phyloP scores from a whole-genome alignment of 2,888 invertebrate genomes.

The Pyrochroa serraticornis region DNA sequence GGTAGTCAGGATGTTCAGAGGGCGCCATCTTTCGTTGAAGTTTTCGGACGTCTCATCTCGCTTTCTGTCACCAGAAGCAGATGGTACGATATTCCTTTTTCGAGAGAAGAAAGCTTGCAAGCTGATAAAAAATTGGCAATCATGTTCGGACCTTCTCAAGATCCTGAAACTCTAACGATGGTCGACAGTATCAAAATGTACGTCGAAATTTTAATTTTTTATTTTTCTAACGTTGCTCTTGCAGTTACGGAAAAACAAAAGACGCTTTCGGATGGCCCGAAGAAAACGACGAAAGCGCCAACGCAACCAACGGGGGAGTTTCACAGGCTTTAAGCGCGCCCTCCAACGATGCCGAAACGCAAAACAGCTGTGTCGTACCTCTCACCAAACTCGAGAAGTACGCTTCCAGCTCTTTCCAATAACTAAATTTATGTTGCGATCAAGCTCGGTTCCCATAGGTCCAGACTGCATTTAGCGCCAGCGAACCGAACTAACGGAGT shows the following conservation, averaged over 20 bases:
- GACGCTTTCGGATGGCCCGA: constrained; percentile 97
- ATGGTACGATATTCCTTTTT: constrained; percentile 96
- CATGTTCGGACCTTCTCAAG: constrained; percentile 83
- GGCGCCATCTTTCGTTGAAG: constrained; percentile 77
- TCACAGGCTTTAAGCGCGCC: constrained; percentile 10
- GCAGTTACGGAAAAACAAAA: constrained; percentile 90
- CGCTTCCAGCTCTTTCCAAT: constrained; percentile 5
- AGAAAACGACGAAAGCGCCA: constrained; percentile 78
- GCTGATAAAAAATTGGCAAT: constrained; percentile 90
- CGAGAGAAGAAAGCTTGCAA: constrained; percentile 89
- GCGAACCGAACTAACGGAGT: too few species aligned
- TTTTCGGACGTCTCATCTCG: constrained; percentile 48
- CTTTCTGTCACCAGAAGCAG: constrained; percentile 68
- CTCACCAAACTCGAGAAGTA: constrained; percentile 67
- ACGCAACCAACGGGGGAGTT: constrained; percentile 7
- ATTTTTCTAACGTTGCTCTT: constrained; percentile 21
- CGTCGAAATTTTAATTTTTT: constrained; percentile 32
- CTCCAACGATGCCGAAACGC: constrained; percentile 51
- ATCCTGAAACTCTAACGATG: constrained; percentile 88
- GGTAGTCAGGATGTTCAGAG: constrained; percentile 83
- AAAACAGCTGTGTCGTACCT: constrained; percentile 58
- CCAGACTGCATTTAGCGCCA: too few species aligned
- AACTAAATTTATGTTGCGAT: too few species aligned
- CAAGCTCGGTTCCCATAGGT: too few species aligned
- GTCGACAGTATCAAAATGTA: constrained; percentile 90